Evolutionary conservation across 2,113 vertebrate genomes (phyloP), one percentile per base, ranked within the genome.

Genomic region (Pithys albifrons): DNA sequence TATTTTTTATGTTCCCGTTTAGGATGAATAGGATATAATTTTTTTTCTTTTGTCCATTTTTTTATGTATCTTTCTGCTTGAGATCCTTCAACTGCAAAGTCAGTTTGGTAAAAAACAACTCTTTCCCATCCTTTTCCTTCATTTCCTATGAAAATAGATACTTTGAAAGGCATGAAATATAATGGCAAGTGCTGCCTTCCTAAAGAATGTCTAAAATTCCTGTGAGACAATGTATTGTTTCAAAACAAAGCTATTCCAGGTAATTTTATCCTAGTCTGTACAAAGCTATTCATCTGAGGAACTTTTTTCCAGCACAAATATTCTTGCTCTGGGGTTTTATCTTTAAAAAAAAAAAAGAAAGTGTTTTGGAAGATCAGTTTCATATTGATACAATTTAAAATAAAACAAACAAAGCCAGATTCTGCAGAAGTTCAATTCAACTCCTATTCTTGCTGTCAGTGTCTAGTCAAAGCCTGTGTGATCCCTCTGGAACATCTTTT

Each of bases 171-270:
- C 70, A 77, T 37, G 93, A 92, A 92, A 91, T 52, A 37, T 65
- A 77, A 64, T 86, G n/a, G 67, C 70, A 81, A 96, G 49, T 27
- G 15, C 91, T 90, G 93, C 75, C 70, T 95, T 92, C 76, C 20
- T 86, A 80, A 95, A 80, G 88, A 95, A 71, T 88, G 88, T 90
- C 86, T 94, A 33, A 89, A 73, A 91, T 92, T 94, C 89, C 79
- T 85, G 64, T 0, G 76, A 95, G 92, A 97, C 72, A 88, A 76
- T 70, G 79, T 57, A 91, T 85, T 84, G 58, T 87, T 96, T 83
- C 74, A 93, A 96, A 97, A 92, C 90, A 94, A 96, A 95, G 93
- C 86, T 94, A 90, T 96, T 93, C 89, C 91, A 95, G 88, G 86
- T 87, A 96, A 88, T 93, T 95, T 88, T 96, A 52, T 64, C 92